Base-by-base conservation (phyloP, 2,888 invertebrate genomes). In the Caenorhabditis imperialis region DNA sequence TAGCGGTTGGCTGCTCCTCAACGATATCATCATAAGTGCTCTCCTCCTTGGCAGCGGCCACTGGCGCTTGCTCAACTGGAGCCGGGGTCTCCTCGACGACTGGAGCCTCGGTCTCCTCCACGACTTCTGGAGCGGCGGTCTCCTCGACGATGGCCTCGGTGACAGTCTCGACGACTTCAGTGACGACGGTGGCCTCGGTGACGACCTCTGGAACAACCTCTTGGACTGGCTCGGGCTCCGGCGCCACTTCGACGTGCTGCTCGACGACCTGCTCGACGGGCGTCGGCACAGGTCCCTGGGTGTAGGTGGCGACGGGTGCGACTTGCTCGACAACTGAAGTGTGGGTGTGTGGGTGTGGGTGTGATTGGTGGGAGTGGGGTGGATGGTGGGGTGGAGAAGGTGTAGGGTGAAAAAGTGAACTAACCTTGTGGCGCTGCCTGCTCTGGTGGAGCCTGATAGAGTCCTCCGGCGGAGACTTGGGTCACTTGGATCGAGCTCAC, bases 1-100 rank as follows among this genome's bases (percentile, higher is more conserved):
- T 55, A 30, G 71, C 54, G 35, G 72, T 61, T 67, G 74, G 73
- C 55, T 79, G 78, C 53, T 83, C 83, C 58, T 81, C 80, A 44
- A 78, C 78, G 50, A 82, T 76, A 63, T 83, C 83, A 60, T 83
- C 83, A 74, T 83, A 83, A 23, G 77, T 79, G 73, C 73, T 72
- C 70, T 83, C 83, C 45, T 75, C 79, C 57, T 65, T 65, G 35
- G 65, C 65, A n/a, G 65, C 65, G 12, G 65, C 55, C 16, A 65
- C 65, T 73, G 38, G 48, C 18, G 57, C 45, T 30, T 71, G 55
- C 12, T 45, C 67, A 10, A 40, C 55, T 65, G 54, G 60, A 10
- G 58, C 69, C n/a, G 40, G 35, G 30, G 48, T 61, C 55, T 67
- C 57, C 18, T 42, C 44, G 14, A 58, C 58, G 33, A 37, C 45